Percentiles rank a stretch among this genome's conserved stretches.
These are phyloP conservation scores for Papilio protenor DNA, from an alignment of 2,888 invertebrate species.

Conservation along the genomic window DNA sequence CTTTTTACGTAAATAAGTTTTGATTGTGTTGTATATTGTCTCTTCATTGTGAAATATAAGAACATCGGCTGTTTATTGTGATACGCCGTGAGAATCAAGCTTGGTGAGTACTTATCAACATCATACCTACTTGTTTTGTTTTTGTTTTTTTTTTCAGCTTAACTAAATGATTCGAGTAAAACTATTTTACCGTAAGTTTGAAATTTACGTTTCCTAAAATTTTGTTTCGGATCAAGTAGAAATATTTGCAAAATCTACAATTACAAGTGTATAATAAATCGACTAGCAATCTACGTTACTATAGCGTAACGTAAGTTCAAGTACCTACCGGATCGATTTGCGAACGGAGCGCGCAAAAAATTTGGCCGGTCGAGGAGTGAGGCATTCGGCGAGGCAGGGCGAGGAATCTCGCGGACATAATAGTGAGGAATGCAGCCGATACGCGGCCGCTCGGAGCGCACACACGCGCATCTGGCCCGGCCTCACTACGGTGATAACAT, in stretches of 20 bases:
- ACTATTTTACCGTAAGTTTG: not conserved
- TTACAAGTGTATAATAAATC: constrained; percentile 46
- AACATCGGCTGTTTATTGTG: constrained; percentile 38
- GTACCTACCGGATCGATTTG: constrained; percentile 78
- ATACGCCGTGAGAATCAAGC: constrained; percentile 36
- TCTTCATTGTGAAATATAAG: constrained; percentile 30
- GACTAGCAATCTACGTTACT: constrained; percentile 30
- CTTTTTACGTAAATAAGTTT: constrained; percentile 33
- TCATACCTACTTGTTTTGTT: constrained; percentile 14
- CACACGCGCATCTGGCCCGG: constrained; percentile 58
- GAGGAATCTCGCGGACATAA: constrained; percentile 76
- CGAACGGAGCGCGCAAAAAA: constrained; percentile 76
- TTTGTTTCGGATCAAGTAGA: not conserved
- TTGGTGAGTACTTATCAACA: constrained; percentile 35
- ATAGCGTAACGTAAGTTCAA: constrained; percentile 50
- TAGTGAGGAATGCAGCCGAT: constrained; percentile 74
- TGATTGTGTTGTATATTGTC: constrained; percentile 36
- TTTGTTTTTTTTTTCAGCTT: constrained; percentile 18
- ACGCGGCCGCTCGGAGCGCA: constrained; percentile 55
- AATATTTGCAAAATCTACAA: constrained; percentile 36
- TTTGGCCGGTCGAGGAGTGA: constrained; percentile 72
- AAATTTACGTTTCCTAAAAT: not conserved
- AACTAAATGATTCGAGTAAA: not conserved
- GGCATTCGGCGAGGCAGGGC: constrained; percentile 61
- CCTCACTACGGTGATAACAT: constrained; percentile 69